These are phyloP conservation scores for Dolichomitus sp. DNA, from an alignment of 2,888 invertebrate species.

Conservation along the genomic window DNA sequence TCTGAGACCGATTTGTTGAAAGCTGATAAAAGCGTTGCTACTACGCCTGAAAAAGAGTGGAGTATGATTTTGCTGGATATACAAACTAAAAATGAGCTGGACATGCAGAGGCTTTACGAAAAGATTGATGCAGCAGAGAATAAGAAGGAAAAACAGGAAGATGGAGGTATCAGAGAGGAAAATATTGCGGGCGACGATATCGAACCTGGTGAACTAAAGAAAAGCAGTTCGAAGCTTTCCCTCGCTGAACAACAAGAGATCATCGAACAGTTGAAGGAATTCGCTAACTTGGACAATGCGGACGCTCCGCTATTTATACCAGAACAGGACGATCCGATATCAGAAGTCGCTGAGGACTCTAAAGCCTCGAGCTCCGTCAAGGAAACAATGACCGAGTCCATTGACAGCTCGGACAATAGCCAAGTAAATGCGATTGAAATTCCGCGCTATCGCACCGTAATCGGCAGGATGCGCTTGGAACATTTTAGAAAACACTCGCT, in stretches of 20 bases:
- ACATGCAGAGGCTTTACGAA: slow-evolving; percentile 54
- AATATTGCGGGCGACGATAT: slow-evolving; percentile 31
- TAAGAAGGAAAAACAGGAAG: slow-evolving; percentile 4
- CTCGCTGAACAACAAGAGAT: slow-evolving; percentile 80
- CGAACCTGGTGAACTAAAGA: slow-evolving; percentile 56
- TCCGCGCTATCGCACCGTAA: slow-evolving; percentile 66
- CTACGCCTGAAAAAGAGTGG: slow-evolving; percentile 78
- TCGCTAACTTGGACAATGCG: slow-evolving; percentile 81
- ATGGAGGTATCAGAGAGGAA: neutral
- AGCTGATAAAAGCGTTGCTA: slow-evolving; percentile 73
- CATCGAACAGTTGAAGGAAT: slow-evolving; percentile 82
- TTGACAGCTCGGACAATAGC: slow-evolving; percentile 66
- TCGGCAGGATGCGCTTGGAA: slow-evolving; percentile 74
- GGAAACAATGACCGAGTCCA: slow-evolving; percentile 71
- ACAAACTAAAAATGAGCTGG: slow-evolving; percentile 73
- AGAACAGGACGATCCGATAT: slow-evolving; percentile 60
- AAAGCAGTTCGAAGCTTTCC: slow-evolving; percentile 76
- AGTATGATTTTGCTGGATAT: slow-evolving; percentile 80
- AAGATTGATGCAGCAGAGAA: neutral
- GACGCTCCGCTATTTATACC: slow-evolving; percentile 79
- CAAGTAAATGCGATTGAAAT: slow-evolving; percentile 25
- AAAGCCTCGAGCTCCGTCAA: slow-evolving; percentile 62
- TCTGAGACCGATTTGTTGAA: slow-evolving; percentile 80
- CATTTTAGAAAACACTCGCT: slow-evolving; percentile 77
- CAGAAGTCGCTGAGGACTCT: slow-evolving; percentile 21